Evolutionary conservation across 2,888 invertebrate genomes (phyloP).

Genomic region (Drosophila bunnanda): DNA sequence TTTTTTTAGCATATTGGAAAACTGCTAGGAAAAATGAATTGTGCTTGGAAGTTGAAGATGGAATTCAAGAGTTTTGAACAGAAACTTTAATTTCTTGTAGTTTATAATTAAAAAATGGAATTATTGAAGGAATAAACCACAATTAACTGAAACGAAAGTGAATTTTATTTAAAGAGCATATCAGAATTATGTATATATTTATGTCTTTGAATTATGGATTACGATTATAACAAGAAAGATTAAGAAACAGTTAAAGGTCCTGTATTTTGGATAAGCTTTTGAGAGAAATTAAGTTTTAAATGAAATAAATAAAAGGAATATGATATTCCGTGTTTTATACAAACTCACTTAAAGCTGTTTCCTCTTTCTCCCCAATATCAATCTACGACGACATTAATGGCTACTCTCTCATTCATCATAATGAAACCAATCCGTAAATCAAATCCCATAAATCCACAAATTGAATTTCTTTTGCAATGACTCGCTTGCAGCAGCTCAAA

Average conservation of each 20-base stretch:
- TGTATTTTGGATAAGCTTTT: background rate
- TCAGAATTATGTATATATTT: background rate
- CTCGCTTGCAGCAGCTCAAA: constrained; percentile 23
- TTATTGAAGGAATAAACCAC: too few species aligned
- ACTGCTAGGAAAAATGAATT: background rate
- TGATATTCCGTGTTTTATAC: background rate
- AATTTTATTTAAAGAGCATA: background rate
- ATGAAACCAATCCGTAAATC: constrained; percentile 37
- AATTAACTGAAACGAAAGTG: too few species aligned
- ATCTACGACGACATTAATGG: constrained; percentile 5
- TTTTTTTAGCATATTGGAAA: constrained; percentile 4
- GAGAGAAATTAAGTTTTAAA: too few species aligned
- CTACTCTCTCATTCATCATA: constrained; percentile 27
- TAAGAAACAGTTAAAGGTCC: background rate
- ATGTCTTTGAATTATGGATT: background rate
- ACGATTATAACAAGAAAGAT: background rate
- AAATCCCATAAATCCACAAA: constrained; percentile 37
- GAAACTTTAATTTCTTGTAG: background rate
- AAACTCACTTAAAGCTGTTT: background rate
- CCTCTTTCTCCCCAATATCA: background rate
- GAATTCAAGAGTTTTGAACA: background rate
- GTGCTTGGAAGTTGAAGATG: background rate
- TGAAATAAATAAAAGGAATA: too few species aligned
- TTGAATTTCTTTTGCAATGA: constrained; percentile 38
- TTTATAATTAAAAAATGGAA: too few species aligned